Base-by-base conservation (phyloP, 2,797 vertebrate genomes). In the Hipposideros larvatus region DNA sequence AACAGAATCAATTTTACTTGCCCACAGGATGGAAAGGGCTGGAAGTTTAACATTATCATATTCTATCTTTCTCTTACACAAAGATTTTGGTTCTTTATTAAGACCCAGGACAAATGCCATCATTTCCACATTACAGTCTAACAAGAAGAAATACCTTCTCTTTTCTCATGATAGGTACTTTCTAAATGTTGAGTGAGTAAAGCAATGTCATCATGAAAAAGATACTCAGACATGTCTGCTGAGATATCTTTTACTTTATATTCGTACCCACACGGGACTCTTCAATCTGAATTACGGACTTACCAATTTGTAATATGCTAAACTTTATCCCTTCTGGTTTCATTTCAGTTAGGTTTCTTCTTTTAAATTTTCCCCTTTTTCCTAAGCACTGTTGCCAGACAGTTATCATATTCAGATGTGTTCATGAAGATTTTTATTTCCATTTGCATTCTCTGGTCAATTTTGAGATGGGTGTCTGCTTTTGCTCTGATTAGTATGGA, bases 401-500 rank as follows among this genome's bases (percentile, higher is more conserved):
- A 68, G 65, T 92, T 97, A 87, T 96, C 90, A 96, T 79, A 83
- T 34, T 95, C 96, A 73, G 41, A 92, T 92, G 90, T 51, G 37
- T 97, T 84, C 59, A 61, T 1, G 1, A 84, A 75, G 87, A 83
- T 26, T 97, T 97, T 97, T 93, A 53, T 97, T 98, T 97, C 78
- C 63, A 96, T 90, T 96, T 97, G 90, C 88, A 95, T 96, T 96
- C 95, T 91, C 90, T 88, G 90, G 97, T 97, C 98, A 75, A 63
- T 80, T 95, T 94, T 74, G 91, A 83, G 0, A 0, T 70, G 83
- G 37, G 73, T 92, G 34, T 91, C 82, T 94, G 41, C 70, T 91
- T 37, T 31, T n/a, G 59, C 83, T 14, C 18, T 96, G 96, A 86
- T 97, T 97, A 94, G 73, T 74, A 91, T 93, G 9, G 9, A 83